These are phyloP conservation scores for Stegostoma tigrinum DNA, from an alignment of 2,113 vertebrate species.

Conservation along the genomic window DNA sequence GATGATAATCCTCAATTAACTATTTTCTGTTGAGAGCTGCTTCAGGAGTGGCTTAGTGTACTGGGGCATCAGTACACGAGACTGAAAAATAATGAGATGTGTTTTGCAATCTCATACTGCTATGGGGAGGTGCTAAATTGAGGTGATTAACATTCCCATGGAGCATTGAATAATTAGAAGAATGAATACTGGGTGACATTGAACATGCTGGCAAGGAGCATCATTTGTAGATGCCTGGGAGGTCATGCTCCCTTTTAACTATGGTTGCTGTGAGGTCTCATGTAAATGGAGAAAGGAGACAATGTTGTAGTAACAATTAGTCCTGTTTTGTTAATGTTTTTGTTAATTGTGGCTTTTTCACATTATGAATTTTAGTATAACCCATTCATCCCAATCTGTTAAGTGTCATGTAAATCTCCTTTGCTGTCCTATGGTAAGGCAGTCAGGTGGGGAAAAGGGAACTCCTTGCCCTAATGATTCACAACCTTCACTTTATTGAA, in stretches of 20 bases:
- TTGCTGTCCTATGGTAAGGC: not conserved
- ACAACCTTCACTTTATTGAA: not conserved
- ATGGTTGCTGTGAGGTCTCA: not conserved
- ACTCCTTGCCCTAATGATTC: not conserved
- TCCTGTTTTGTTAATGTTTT: not conserved
- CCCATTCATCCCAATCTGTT: not conserved
- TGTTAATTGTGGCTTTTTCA: not conserved
- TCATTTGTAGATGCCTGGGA: not conserved
- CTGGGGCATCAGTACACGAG: not conserved
- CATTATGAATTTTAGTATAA: not conserved
- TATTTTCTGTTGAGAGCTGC: constrained; percentile 15
- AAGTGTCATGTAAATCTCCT: not conserved
- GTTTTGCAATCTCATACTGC: not conserved
- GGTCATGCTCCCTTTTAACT: not conserved
- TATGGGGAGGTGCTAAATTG: not conserved
- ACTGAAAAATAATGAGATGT: not conserved
- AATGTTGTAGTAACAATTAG: not conserved
- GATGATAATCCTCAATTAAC: constrained; percentile 24
- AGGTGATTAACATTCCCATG: not conserved
- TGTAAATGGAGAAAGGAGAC: not conserved
- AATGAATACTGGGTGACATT: not conserved
- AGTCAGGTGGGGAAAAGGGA: not conserved
- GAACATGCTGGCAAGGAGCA: not conserved
- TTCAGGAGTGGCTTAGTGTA: not conserved
- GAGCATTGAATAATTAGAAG: not conserved